Evolutionary conservation across 2,113 vertebrate species (phyloP), one percentile per base, ranked within the genome.

Genomic region (Ceyx margarethae): DNA sequence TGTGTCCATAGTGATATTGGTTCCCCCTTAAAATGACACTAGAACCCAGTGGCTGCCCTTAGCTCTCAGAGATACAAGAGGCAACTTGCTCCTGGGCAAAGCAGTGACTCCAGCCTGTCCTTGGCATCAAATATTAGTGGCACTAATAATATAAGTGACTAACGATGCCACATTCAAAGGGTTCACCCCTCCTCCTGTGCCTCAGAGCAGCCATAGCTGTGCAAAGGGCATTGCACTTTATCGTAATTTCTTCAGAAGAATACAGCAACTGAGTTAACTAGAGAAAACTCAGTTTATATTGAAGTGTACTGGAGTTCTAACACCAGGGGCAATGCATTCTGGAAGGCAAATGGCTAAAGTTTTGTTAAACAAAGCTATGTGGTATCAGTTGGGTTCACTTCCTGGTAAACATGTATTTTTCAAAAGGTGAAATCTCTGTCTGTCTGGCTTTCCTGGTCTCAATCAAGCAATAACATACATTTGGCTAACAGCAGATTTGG

Each of bases 351-450:
- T 75, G 53, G 60, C 61, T 40, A 5, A 92, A 75, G n/a, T 68
- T 89, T 60, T 57, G 20, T 67, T 74, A 64, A 72, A 81, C 48
- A 78, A 84, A 81, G 33, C n/a, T 67, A 6, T n/a, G 35, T n/a
- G 69, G 22, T 80, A 92, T 65, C 43, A 61, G 1, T 26, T 75
- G 58, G 45, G 67, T 60, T 90, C 73, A 33, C 40, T 67, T 85
- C 46, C 26, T 68, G 54, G 40, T 75, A 85, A 76, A 53, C 66
- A 87, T 66, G 45, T 29, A 20, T 64, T 89, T 85, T 91, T 79
- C 78, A 61, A 68, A 82, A 81, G 65, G 2, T 78, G 86, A 48
- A 51, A 16, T 66, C 40, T 69, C 87, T 67, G 15, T 12, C 56
- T 83, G 48, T 21, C 22, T 90, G n/a, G 60, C 28, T 87, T 48